Evolutionary conservation across 2,888 invertebrate species (phyloP).

Genomic region (Parasteatoda lunata): DNA sequence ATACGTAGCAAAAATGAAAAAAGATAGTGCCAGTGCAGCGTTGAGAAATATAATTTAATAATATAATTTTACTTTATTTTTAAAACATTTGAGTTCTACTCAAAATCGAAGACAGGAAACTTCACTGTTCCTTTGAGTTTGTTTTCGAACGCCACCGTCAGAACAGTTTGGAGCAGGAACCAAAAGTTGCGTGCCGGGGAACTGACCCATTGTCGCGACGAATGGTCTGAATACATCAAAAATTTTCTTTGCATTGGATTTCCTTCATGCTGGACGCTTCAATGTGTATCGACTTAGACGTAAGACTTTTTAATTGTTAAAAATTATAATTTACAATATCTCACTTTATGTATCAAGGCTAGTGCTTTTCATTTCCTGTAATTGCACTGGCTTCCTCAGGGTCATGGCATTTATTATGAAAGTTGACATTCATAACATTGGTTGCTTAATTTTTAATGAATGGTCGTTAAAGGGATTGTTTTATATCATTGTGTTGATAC

Average conservation of each 20-base stretch:
- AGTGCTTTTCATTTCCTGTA: not conserved
- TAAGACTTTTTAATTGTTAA: slow-evolving; percentile 37
- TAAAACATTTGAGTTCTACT: no score
- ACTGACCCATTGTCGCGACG: slow-evolving; percentile 51
- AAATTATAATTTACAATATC: not conserved
- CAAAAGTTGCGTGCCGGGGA: no score
- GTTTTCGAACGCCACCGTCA: no score
- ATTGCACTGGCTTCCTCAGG: not conserved
- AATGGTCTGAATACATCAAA: slow-evolving; percentile 50
- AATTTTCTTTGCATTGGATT: slow-evolving; percentile 67
- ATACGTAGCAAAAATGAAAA: no score
- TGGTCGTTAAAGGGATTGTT: not conserved
- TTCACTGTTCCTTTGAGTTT: no score
- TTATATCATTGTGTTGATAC: no score
- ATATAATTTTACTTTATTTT: no score
- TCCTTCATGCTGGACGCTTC: slow-evolving; percentile 68
- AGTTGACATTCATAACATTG: not conserved
- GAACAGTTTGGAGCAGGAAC: no score
- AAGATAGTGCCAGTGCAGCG: no score
- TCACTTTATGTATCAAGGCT: not conserved
- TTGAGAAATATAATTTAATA: no score
- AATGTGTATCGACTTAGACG: slow-evolving; percentile 69
- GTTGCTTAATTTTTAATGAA: not conserved
- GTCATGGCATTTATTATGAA: slow-evolving; percentile 2
- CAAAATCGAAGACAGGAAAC: no score